Conservation (phyloP, 30 jellyfish, hydroid and myxozoan species). For the Turritopsis rubra region DNA sequence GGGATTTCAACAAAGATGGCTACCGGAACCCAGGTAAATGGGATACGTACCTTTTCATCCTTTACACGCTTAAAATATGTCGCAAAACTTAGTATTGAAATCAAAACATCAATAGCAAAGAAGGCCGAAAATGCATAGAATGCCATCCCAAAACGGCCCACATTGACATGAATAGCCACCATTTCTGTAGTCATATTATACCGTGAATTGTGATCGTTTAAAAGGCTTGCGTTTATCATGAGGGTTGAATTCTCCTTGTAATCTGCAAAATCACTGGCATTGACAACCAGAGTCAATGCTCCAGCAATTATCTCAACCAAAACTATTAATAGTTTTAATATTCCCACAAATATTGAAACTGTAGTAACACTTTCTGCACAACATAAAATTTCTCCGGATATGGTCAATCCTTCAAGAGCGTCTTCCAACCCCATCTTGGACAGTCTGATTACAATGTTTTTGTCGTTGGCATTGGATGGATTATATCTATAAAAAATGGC, state of each 20-base stretch:
- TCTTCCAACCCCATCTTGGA: not conserved
- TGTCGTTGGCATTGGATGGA: too few relatives aligned
- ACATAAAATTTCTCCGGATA: not conserved
- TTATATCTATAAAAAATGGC: too few relatives aligned
- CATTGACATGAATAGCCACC: not conserved
- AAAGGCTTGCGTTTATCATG: not conserved
- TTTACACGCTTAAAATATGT: not conserved
- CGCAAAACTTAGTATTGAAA: not conserved
- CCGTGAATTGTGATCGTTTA: not conserved
- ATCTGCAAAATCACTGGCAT: not conserved
- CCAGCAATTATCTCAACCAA: not conserved
- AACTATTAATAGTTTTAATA: not conserved
- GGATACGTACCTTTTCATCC: not conserved
- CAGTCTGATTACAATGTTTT: too few relatives aligned
- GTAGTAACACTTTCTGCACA: not conserved
- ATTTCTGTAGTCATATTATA: not conserved
- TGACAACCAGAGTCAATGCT: not conserved
- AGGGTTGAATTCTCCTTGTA: not conserved
- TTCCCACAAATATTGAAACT: not conserved
- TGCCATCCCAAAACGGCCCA: not conserved
- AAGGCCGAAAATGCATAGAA: not conserved
- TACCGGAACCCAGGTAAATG: not conserved
- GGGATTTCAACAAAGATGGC: not conserved
- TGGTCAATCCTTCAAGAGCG: not conserved
- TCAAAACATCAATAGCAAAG: not conserved